These are phyloP conservation scores for Heliconius charithonia DNA, from an alignment of 2,888 invertebrate genomes.

Conservation along the genomic window DNA sequence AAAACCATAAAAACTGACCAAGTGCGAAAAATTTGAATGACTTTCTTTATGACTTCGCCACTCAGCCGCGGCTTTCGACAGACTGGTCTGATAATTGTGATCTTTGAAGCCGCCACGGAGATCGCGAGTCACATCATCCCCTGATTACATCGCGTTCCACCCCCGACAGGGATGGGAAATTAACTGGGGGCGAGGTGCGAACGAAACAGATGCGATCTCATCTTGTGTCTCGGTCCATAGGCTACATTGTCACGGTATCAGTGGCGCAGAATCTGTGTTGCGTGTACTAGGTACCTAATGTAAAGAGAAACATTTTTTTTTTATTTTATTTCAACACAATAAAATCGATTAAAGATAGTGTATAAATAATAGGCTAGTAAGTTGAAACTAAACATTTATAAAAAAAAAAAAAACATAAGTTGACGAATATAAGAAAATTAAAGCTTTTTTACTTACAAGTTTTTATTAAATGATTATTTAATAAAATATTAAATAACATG, in stretches of 20 bases:
- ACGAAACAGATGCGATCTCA: conserved; percentile 81
- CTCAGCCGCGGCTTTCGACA: conserved; percentile 80
- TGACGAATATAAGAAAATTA: neutral
- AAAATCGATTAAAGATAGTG: neutral
- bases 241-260: conserved; percentile 81
- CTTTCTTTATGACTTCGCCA: conserved; percentile 75
- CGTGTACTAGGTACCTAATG: conserved; percentile 59
- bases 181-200: conserved; percentile 52
- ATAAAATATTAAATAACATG: neutral
- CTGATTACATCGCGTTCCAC: conserved; percentile 83
- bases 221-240: conserved; percentile 85
- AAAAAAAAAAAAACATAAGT: neutral
- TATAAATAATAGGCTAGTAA: neutral
- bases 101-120: conserved; percentile 82
- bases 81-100: conserved; percentile 84
- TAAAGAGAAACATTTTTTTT: conserved; percentile 32
- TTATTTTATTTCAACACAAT: neutral
- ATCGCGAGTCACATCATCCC: conserved; percentile 84
- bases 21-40: conserved; percentile 53
- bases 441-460: neutral
- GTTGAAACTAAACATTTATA: neutral
- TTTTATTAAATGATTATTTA: neutral
- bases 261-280: conserved; percentile 72
- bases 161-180: conserved; percentile 68
- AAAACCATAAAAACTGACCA: conserved; percentile 50